Base-by-base conservation (phyloP, 2,888 invertebrate genomes). In the Thymelicus lineola region DNA sequence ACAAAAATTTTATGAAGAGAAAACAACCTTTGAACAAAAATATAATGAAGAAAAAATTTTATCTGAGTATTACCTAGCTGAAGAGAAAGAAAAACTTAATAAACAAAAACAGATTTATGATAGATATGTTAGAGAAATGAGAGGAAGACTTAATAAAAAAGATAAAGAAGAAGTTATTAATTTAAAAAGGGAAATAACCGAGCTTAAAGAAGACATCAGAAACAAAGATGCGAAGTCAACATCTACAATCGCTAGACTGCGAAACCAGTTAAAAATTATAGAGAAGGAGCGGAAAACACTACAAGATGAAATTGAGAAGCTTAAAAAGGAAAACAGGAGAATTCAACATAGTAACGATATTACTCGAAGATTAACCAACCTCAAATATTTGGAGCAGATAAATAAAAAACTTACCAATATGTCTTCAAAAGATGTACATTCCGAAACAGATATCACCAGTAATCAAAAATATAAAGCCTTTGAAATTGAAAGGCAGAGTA, bases 371-470 rank as follows among this genome's bases (percentile, higher is more conserved):
- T 87, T 95, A 55, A 93, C 95, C n/a, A 97, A 96, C 74, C 95
- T 96, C 45, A 96, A 96, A 90, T 95, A 97, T 85, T 91, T 97
- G 73, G 96, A 96, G 78, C 96, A 96, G 86, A 97, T 97, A 45
- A 97, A 96, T 81, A 95, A 95, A 70, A 93, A 93, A 76, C 82
- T 93, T 45, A 78, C 82, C 12, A 78, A 83, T 45, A 88, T 89
- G 80, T 79, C 86, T n/a, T 75, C 82, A 50, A 89, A 86, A 78
- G 87, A 87, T 50, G 77, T 83, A 45, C 82, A 77, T 65, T 80
- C 88, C 20, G 87, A 88, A 77, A 77, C 88, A 35, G 76, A 81
- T 55, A 36, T 83, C 42, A 87, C 86, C 69, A 75, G 75, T 46
- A 83, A 91, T 75, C 74, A 83, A 9, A 92, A 93, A 81, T 92